These are phyloP conservation scores for Panthera uncia DNA, from an alignment of 2,113 vertebrate genomes.

Conservation along the genomic window DNA sequence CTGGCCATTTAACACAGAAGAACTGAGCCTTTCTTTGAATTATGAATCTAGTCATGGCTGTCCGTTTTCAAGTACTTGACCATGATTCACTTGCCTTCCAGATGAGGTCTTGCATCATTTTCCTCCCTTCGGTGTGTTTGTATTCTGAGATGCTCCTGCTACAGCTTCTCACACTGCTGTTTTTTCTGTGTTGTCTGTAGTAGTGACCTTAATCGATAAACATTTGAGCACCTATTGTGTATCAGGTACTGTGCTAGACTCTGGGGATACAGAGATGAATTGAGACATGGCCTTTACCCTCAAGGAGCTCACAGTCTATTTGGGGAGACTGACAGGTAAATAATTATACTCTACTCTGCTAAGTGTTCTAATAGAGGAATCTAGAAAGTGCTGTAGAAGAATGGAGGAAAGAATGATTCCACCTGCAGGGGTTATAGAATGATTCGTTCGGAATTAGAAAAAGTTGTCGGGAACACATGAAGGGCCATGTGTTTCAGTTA, in stretches of 20 bases:
- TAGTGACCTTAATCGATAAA: constrained; percentile 57
- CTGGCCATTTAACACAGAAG: constrained; percentile 56
- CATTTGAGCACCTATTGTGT: constrained; percentile 66
- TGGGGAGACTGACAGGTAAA: constrained; percentile 66
- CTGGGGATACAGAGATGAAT: constrained; percentile 66
- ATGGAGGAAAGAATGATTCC: not conserved
- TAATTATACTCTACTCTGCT: constrained; percentile 44
- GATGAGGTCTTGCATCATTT: constrained; percentile 9
- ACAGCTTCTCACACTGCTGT: not conserved
- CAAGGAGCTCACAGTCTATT: constrained; percentile 67
- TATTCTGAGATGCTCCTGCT: constrained; percentile 1
- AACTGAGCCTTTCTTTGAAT: constrained; percentile 52
- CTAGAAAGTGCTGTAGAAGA: constrained; percentile 3
- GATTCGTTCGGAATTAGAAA: not conserved
- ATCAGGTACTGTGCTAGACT: constrained; percentile 71
- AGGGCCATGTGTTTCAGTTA: not conserved
- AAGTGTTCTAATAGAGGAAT: constrained; percentile 5
- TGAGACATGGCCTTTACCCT: constrained; percentile 69
- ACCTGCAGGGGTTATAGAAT: not conserved
- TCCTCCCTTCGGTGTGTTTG: not conserved
- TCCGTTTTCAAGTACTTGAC: constrained; percentile 53
- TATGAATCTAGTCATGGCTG: constrained; percentile 31
- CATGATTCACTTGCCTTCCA: constrained; percentile 23
- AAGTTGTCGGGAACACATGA: not conserved
- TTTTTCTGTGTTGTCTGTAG: constrained; percentile 59